Evolutionary conservation across 2,113 vertebrate genomes (phyloP), one percentile per base, ranked within the genome.

Genomic region (Oreocharis arfaki): DNA sequence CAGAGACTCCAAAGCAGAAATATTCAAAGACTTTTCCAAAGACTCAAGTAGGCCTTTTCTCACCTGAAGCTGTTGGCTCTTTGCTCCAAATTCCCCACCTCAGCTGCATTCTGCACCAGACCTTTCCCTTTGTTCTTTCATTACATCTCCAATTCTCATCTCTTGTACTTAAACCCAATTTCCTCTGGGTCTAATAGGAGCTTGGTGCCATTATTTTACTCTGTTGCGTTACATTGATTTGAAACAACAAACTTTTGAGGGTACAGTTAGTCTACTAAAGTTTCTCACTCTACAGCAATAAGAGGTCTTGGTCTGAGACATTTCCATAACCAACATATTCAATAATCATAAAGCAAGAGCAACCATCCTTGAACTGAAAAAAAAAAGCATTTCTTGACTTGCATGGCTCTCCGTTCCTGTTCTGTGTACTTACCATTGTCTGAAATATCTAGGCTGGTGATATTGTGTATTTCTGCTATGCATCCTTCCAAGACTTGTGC

Each of bases 401-500:
- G 22, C 37, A 35, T 1, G 3, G 83, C 16, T 35, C 71, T 82
- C 41, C 7, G 4, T 35, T 76, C 49, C 75, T 90, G 65, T 52
- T 80, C 63, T 21, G 37, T 22, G 60, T 94, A 96, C 99, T 98
- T 97, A 99, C 99, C 99, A 27, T 99, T 99, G 94, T 99, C 99
- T 33, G 99, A 99, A 97, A 99, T 99, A 90, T 99, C 99, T 78
- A 99, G 97, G 95, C 99, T 99, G 97, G 99, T 98, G 95, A 99
- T 99, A 97, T 99, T 99, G 96, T 99, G 99, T 93, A 99, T 99
- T 97, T 99, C 99, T 27, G 99, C 99, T 78, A 99, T 99, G 95
- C 99, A 99, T 84, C 99, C 98, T 98, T 99, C 99, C 92, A 99
- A 98, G 85, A 99, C 99, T 97, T 99, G 99, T 33, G 99, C 99